Evolutionary conservation across 2,888 invertebrate genomes (phyloP).

Genomic region (Taenaris catops): DNA sequence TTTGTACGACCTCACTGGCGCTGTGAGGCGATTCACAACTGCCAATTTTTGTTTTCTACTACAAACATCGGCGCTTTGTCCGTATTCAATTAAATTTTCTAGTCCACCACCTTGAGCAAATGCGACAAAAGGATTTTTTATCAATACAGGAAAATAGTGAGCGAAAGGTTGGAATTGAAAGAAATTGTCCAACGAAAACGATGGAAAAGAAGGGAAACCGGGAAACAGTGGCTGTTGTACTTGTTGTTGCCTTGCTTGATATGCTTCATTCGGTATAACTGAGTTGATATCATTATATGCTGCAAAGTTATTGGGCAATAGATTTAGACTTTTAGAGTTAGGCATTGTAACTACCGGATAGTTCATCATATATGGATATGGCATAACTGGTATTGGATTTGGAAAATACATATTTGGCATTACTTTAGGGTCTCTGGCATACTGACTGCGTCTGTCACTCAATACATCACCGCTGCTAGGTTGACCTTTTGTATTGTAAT

Average conservation of each 20-base stretch:
- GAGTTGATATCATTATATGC: conserved; percentile 32
- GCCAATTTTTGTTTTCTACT: conserved; percentile 51
- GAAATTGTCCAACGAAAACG: conserved; percentile 25
- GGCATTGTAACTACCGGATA: conserved; percentile 54
- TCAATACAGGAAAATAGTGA: conserved; percentile 74
- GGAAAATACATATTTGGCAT: conserved; percentile 19
- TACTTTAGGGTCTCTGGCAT: conserved; percentile 30
- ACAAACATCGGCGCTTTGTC: conserved; percentile 77
- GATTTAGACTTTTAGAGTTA: conserved; percentile 31
- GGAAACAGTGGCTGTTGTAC: conserved; percentile 32
- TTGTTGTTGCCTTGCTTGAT: conserved; percentile 45
- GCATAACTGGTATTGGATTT: conserved; percentile 14
- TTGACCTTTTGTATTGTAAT: conserved; percentile 34
- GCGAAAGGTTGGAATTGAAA: conserved; percentile 68
- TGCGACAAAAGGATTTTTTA: conserved; percentile 78
- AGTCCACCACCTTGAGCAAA: conserved; percentile 71
- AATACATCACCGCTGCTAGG: conserved; percentile 4
- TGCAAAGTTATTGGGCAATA: conserved; percentile 18
- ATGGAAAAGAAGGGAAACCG: conserved; percentile 23
- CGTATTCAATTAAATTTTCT: conserved; percentile 78
- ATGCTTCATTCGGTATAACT: conserved; percentile 31
- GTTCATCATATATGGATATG: conserved; percentile 46
- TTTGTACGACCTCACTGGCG: no score
- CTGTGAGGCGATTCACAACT: no score
- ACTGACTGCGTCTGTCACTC: conserved; percentile 21